phyloP scores from a whole-genome alignment of 1,140 invertebrate genomes.

The Venustaconcha ellipsiformis region DNA sequence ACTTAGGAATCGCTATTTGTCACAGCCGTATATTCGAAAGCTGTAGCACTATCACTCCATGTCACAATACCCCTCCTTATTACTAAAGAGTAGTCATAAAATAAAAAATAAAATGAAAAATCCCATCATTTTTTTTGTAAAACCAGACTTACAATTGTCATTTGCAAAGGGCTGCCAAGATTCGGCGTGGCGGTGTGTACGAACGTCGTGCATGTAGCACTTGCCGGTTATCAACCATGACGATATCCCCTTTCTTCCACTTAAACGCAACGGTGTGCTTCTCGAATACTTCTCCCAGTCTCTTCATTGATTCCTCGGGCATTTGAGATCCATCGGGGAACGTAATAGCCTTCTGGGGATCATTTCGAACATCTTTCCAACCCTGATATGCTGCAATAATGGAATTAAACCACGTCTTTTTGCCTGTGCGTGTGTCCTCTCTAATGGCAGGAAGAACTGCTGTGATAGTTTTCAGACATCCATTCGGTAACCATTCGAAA shows the following conservation, averaged over 20 bases:
- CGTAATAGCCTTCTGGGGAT: conserved; percentile 47
- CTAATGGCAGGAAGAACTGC: conserved; percentile 45
- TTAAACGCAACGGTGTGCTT: conserved; percentile 46
- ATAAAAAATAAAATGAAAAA: too few species aligned
- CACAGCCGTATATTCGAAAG: too few species aligned
- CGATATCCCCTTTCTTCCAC: conserved; percentile 55
- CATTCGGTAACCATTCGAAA: conserved; percentile 53
- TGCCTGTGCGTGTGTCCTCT: conserved; percentile 47
- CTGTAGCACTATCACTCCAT: too few species aligned
- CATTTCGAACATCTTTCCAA: conserved; percentile 54
- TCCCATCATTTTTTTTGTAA: too few species aligned
- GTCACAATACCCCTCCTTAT: too few species aligned
- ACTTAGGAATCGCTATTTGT: too few species aligned
- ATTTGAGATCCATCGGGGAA: conserved; percentile 43
- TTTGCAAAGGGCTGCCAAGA: conserved; percentile 55
- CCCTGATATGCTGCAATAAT: conserved; percentile 58
- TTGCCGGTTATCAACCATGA: conserved; percentile 57
- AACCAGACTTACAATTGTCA: neutral
- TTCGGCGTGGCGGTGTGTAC: conserved; percentile 53
- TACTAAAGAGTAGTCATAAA: too few species aligned
- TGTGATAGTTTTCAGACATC: conserved; percentile 52
- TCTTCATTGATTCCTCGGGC: conserved; percentile 41
- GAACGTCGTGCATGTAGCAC: conserved; percentile 51
- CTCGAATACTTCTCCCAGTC: conserved; percentile 41
- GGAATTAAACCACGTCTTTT: conserved; percentile 60